Evolutionary conservation across 2,797 vertebrate species (phyloP), one percentile per base, ranked within the genome.

Genomic region (Furcifer pardalis): DNA sequence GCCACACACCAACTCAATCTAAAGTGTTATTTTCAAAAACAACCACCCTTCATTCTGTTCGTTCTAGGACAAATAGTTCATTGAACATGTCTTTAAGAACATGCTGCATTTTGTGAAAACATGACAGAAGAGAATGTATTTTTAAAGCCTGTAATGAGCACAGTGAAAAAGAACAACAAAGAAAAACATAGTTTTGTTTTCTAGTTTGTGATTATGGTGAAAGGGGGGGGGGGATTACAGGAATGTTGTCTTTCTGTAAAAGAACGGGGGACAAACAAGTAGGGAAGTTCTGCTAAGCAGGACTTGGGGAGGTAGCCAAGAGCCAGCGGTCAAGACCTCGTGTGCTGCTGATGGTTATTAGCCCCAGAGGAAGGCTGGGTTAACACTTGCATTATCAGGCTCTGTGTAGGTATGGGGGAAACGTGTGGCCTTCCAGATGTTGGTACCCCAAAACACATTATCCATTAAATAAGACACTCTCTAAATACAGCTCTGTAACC

Each of bases 71-170:
- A 78, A 68, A 77, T 25, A 5, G 83, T 89, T 90, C 82, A 65
- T 65, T 65, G 37, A 49, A 32, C 27, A 40, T n/a, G 52, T 27
- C 42, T 35, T 84, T 76, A n/a, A 83, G 72, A 92, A 88, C 94
- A 86, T 95, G 91, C 91, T 94, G 86, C 96, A 95, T 94, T 94
- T 95, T 96, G 93, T 94, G 93, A 92, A 92, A 91, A 93, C 60
- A 8, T 77, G 82, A 84, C 86, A 86, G 94, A 91, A 92, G 78
- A 93, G 91, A 95, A 96, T 95, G 93, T 96, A 96, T 96, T 95
- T 93, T 95, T 93, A 93, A 93, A 96, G 84, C 92, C 87, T 89
- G 66, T 89, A 95, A 89, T 42, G 82, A 95, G 91, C 93, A 90
- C 92, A 95, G 95, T 94, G 96, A 95, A 81, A 88, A 91, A 93